Percentiles rank a stretch among this genome's conserved stretches.
Conservation (phyloP, 2,797 vertebrate species). For the Gadopsis marmoratus region DNA sequence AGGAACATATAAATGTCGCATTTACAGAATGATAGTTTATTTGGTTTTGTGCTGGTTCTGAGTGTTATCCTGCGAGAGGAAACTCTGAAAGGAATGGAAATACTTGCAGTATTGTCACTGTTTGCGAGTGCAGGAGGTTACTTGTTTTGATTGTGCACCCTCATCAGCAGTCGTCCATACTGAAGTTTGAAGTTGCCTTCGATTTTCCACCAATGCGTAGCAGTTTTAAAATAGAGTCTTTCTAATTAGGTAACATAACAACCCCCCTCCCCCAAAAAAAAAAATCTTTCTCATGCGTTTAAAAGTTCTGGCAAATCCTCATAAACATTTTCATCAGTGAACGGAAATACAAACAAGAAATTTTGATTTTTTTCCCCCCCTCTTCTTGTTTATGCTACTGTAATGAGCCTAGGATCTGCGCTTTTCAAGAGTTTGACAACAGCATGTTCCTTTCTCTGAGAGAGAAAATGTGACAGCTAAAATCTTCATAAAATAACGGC, state of each 20-base stretch:
- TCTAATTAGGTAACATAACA: slow-evolving; percentile 80
- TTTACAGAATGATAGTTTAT: slow-evolving; percentile 53
- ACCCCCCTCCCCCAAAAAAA: slow-evolving; percentile 15
- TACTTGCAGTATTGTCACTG: slow-evolving; percentile 51
- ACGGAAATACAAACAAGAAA: slow-evolving; percentile 77
- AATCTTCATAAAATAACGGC: slow-evolving; percentile 85
- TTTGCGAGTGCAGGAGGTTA: slow-evolving; percentile 57
- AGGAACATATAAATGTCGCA: slow-evolving; percentile 26
- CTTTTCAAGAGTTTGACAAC: slow-evolving; percentile 84
- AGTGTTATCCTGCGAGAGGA: slow-evolving; percentile 36
- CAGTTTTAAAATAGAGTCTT: slow-evolving; percentile 70
- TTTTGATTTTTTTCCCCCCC: slow-evolving; percentile 51
- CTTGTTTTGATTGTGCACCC: slow-evolving; percentile 68
- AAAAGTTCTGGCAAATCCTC: slow-evolving; percentile 77
- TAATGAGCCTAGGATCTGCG: slow-evolving; percentile 85
- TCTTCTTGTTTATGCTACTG: slow-evolving; percentile 83
- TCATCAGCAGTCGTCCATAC: slow-evolving; percentile 48
- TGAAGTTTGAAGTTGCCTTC: slow-evolving; percentile 69
- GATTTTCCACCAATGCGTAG: slow-evolving; percentile 49
- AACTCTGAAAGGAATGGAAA: slow-evolving; percentile 34
- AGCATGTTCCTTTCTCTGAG: slow-evolving; percentile 70
- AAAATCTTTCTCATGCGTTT: slow-evolving; percentile 64
- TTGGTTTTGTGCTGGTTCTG: slow-evolving; percentile 36
- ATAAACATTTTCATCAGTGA: slow-evolving; percentile 79
- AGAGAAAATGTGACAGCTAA: slow-evolving; percentile 83